These are phyloP conservation scores for Amphilophus citrinellus DNA, from an alignment of 2,113 vertebrate genomes.

Conservation along the genomic window DNA sequence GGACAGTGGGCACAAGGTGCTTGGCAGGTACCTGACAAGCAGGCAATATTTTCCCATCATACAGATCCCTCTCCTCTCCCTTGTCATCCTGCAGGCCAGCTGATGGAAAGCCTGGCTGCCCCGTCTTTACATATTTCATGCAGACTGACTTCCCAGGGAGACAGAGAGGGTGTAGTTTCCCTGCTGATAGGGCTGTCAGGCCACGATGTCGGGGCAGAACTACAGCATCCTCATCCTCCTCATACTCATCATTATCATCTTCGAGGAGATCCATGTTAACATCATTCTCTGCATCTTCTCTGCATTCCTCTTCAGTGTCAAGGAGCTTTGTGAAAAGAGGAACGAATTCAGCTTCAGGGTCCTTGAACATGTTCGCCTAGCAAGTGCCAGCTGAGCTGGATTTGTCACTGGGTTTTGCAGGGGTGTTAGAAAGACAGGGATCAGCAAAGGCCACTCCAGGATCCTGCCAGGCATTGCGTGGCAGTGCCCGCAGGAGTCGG, in stretches of 20 bases:
- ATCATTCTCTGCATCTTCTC: not conserved
- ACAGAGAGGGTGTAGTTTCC: not conserved
- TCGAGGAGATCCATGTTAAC: not conserved
- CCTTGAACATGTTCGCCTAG: not conserved
- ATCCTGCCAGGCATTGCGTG: not conserved
- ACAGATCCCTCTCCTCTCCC: not conserved
- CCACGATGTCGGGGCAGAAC: not conserved
- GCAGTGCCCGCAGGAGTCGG: not conserved
- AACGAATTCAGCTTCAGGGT: not conserved
- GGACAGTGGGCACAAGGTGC: not conserved
- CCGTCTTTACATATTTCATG: not conserved
- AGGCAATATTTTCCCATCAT: not conserved
- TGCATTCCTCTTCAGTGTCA: not conserved
- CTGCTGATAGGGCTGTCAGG: not conserved
- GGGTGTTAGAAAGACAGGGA: not conserved
- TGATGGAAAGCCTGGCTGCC: not conserved
- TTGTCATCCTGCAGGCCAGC: not conserved
- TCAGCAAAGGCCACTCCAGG: not conserved
- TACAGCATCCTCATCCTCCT: not conserved
- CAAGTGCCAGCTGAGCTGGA: not conserved
- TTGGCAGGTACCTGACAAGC: not conserved
- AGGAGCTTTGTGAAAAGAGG: not conserved
- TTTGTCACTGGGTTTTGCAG: not conserved
- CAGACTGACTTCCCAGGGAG: not conserved
- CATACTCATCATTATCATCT: not conserved